Conservation (phyloP, 2,113 vertebrate species). For the Marcusenius ussheri region DNA sequence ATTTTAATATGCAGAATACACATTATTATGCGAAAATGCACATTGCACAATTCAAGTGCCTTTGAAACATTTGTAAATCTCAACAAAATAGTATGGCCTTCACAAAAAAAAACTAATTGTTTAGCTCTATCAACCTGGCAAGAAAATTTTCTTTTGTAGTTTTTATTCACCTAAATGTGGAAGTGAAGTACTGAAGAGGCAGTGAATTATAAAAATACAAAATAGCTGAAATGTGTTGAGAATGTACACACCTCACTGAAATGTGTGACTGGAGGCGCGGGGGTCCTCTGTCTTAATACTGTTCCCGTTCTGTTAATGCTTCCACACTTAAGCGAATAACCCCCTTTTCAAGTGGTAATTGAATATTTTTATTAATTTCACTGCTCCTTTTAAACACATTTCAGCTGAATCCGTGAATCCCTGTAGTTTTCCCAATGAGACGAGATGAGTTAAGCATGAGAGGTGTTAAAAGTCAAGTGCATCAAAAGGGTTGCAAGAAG, state of each 20-base stretch:
- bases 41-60: background rate
- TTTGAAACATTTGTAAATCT: background rate
- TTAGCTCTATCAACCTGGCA: background rate
- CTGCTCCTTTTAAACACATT: background rate
- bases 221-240: background rate
- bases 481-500: background rate
- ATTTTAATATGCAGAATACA: constrained; percentile 29
- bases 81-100: background rate
- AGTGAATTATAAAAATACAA: constrained; percentile 1
- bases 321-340: background rate
- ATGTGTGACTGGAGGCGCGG: background rate
- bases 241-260: background rate
- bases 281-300: background rate
- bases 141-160: background rate
- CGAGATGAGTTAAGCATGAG: background rate
- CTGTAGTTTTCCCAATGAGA: background rate
- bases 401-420: background rate
- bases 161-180: constrained; percentile 1
- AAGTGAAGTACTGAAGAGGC: background rate
- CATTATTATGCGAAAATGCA: background rate
- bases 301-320: background rate
- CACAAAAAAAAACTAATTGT: background rate
- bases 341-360: background rate
- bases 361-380: background rate
- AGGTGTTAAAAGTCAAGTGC: background rate